Conservation (phyloP, 2,113 vertebrate genomes). For the Trichechus manatus region DNA sequence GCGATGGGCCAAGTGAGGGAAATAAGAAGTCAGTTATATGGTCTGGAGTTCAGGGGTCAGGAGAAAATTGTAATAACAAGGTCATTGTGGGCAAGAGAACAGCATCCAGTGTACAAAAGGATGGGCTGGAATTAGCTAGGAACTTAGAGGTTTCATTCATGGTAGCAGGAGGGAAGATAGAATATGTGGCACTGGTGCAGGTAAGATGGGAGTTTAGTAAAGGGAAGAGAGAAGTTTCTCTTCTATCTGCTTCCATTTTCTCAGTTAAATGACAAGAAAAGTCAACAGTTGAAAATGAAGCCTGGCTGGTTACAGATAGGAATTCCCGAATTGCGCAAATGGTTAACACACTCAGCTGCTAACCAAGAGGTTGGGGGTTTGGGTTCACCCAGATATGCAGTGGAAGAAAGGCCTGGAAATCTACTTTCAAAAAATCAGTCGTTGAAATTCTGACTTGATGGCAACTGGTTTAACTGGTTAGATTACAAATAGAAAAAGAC, state of each 20-base stretch:
- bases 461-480: neutral
- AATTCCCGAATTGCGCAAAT: too few species aligned
- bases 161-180: neutral
- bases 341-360: too few species aligned
- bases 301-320: too few species aligned
- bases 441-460: neutral
- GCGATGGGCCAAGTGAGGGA: neutral
- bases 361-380: rapidly evolving
- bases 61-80: neutral
- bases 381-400: neutral
- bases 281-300: neutral
- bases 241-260: neutral
- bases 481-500: neutral
- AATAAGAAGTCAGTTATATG: neutral
- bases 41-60: neutral
- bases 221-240: neutral
- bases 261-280: neutral
- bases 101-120: too few species aligned
- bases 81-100: neutral
- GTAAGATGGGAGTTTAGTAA: too few species aligned
- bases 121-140: neutral
- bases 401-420: too few species aligned
- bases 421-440: too few species aligned
- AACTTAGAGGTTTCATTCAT: neutral
- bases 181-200: rapidly evolving